Base-by-base conservation (phyloP, 2,888 invertebrate genomes). In the Brenthis ino region DNA sequence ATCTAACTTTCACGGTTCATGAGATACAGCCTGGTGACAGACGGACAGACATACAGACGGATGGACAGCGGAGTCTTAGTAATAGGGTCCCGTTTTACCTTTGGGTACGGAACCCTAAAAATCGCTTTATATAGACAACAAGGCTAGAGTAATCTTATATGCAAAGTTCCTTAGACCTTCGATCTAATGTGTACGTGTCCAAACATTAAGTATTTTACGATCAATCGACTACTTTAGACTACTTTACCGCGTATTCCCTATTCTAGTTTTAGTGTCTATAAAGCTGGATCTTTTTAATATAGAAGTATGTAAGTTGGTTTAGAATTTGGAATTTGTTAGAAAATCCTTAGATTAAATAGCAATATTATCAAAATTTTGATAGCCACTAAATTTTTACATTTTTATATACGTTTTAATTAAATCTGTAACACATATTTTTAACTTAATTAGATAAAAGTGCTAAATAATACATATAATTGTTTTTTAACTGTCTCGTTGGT, bases 181-280 rank as follows among this genome's bases (percentile, higher is more conserved):
- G 14, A 61, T 65, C 53, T 51, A 68, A 68, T 65, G 63, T 65
- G 55, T 61, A 67, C 55, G 63, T 43, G 37, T 54, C 51, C 51
- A 56, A 61, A 43, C 65, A 57, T 65, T 63, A 70, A 70, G 60
- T 63, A 57, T 71, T 71, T 71, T 71, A 71, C 65, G 71, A 71
- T 68, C 68, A 63, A 68, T 64, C 66, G 48, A 54, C 54, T 33
- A 60, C 51, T 68, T 57, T 50, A 58, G 63, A 37, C n/a, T n/a
- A n/a, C n/a, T n/a, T n/a, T n/a, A n/a, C 54, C 12, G 37, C 20
- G 60, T 28, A 50, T 54, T n/a, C 54, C 57, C 64, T 57, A 61
- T 65, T 71, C 57, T 63, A 65, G 70, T 61, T 70, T 70, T 61
- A 61, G 56, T 57, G 48, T 48, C 67, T 24, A 65, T 68, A 57